These are phyloP conservation scores for Mus spicilegus DNA, from an alignment of 2,113 vertebrate genomes.

Conservation along the genomic window DNA sequence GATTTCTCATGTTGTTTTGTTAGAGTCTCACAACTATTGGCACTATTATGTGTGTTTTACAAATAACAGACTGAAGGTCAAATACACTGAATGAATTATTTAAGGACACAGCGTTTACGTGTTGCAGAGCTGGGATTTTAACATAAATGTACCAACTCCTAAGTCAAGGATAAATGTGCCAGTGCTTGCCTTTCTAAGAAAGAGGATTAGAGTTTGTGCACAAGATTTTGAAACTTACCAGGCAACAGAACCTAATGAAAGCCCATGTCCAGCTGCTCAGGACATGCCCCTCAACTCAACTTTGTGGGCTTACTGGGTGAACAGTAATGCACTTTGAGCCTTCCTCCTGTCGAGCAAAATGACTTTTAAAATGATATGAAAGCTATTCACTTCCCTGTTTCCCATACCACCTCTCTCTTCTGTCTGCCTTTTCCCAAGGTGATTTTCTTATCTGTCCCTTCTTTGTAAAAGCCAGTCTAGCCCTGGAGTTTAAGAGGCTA, in stretches of 20 bases:
- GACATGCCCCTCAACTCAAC: background rate
- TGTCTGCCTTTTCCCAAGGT: background rate
- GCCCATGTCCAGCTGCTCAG: background rate
- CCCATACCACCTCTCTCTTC: background rate
- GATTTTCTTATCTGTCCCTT: background rate
- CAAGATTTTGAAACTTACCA: background rate
- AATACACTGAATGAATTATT: slow-evolving; percentile 54
- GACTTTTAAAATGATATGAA: background rate
- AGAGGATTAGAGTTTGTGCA: slow-evolving; percentile 32
- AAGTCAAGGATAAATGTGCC: slow-evolving; percentile 22
- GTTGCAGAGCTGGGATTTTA: slow-evolving; percentile 26
- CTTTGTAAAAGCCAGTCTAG: background rate
- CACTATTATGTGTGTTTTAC: slow-evolving; percentile 5
- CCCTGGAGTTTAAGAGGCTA: background rate
- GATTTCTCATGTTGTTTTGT: slow-evolving; percentile 44
- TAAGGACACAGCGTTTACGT: background rate
- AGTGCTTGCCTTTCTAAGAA: slow-evolving; percentile 11
- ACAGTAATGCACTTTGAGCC: background rate
- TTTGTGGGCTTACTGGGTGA: background rate
- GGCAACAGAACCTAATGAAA: slow-evolving; percentile 28
- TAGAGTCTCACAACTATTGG: background rate
- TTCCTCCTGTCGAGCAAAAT: background rate
- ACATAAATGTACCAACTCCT: background rate
- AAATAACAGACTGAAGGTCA: slow-evolving; percentile 35
- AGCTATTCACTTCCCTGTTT: background rate